Conservation (phyloP, 2,888 invertebrate genomes). For the Anoncus sp. region DNA sequence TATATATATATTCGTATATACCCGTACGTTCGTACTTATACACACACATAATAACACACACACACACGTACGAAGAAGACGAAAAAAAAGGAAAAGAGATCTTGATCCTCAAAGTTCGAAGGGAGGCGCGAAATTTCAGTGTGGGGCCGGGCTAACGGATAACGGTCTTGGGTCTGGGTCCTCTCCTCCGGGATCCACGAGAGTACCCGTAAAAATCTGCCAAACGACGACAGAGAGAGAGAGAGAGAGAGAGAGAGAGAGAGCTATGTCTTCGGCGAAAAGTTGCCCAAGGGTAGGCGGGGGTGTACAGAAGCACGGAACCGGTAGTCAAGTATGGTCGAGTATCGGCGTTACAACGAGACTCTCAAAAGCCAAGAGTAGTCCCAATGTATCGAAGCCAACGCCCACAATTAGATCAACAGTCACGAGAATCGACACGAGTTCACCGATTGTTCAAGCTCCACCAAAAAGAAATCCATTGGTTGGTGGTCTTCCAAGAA, state of each 20-base stretch:
- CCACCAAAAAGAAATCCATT: conserved; percentile 39
- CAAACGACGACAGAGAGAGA: conserved; percentile 12
- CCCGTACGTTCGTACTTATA: neutral
- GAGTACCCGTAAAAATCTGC: neutral
- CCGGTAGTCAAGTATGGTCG: conserved; percentile 57
- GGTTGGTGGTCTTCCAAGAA: conserved; percentile 39
- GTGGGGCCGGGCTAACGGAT: conserved; percentile 48
- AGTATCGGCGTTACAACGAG: conserved; percentile 57
- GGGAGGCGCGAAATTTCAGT: conserved; percentile 49
- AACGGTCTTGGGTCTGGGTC: conserved; percentile 48
- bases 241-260: no score
- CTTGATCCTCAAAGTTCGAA: conserved; percentile 42
- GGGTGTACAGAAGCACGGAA: conserved; percentile 45
- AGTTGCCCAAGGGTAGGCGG: conserved; percentile 59
- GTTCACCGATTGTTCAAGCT: conserved; percentile 34
- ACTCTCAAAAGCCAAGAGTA: conserved; percentile 79
- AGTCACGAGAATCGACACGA: conserved; percentile 50
- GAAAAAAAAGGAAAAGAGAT: conserved; percentile 2
- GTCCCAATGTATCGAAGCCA: conserved; percentile 71
- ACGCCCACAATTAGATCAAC: conserved; percentile 48
- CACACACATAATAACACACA: neutral
- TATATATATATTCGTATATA: conserved; percentile 8
- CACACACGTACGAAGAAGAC: conserved; percentile 5
- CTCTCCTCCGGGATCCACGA: conserved; percentile 19
- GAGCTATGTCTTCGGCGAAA: conserved; percentile 69